Evolutionary conservation across 2,797 vertebrate genomes (phyloP).

Genomic region (Macroramphosus scolopax): DNA sequence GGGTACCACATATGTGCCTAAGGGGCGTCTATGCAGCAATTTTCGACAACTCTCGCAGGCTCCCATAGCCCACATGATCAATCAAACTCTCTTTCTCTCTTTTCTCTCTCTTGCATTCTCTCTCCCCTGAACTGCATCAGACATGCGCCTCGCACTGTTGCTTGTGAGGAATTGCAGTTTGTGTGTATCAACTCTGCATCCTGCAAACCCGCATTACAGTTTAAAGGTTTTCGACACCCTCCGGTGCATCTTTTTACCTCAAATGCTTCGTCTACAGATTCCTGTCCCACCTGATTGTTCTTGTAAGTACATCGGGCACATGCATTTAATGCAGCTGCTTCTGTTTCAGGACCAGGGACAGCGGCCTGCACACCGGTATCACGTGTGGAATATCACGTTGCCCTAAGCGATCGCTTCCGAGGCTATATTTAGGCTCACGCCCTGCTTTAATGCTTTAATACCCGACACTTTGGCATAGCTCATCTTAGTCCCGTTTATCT

Average conservation of each 20-base stretch:
- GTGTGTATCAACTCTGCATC: constrained; percentile 55
- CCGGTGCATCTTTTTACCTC: background rate
- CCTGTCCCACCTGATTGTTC: background rate
- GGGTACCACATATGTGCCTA: constrained; percentile 67
- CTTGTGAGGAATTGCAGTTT: constrained; percentile 73
- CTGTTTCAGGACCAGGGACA: constrained; percentile 77
- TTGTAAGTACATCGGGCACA: background rate
- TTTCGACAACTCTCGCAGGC: constrained; percentile 76
- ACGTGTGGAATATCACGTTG: constrained; percentile 58
- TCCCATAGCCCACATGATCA: constrained; percentile 76
- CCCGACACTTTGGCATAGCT: constrained; percentile 28
- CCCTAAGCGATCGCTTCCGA: constrained; percentile 51
- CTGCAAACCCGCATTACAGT: constrained; percentile 44
- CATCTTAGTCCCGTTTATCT: constrained; percentile 4
- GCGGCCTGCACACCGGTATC: constrained; percentile 57
- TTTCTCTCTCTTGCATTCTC: constrained; percentile 44
- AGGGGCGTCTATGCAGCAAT: constrained; percentile 81
- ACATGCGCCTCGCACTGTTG: constrained; percentile 77
- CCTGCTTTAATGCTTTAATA: constrained; percentile 61
- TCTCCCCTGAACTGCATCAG: constrained; percentile 63
- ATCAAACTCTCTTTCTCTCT: constrained; percentile 73
- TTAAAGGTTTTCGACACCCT: constrained; percentile 2
- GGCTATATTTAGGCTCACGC: constrained; percentile 62
- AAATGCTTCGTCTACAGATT: background rate
- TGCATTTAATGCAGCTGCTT: constrained; percentile 11